Conservation (phyloP, 2,797 vertebrate species). For the Avahi laniger region DNA sequence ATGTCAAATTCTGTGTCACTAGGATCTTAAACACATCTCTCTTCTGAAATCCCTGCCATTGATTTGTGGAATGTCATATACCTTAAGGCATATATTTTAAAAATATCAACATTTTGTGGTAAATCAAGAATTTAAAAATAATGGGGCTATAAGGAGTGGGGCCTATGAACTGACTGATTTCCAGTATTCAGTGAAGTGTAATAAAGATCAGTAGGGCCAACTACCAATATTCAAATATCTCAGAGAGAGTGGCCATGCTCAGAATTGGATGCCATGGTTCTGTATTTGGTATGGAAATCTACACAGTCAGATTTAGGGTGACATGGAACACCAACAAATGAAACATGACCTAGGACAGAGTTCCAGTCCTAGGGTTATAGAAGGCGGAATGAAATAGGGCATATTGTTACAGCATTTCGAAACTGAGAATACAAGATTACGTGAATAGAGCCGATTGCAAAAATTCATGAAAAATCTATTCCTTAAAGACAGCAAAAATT, state of each 20-base stretch:
- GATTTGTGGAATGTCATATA: background rate
- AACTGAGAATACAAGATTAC: background rate
- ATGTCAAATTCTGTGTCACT: background rate
- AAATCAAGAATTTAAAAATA: background rate
- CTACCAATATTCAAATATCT: background rate
- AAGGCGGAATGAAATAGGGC: background rate
- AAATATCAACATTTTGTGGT: background rate
- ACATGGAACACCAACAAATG: background rate
- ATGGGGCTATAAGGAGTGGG: background rate
- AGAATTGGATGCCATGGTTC: background rate
- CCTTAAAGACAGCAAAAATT: background rate
- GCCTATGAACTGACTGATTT: background rate
- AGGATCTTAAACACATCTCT: background rate
- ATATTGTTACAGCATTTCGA: background rate
- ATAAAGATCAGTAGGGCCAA: accelerated
- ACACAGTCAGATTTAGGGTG: background rate
- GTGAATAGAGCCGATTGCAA: background rate
- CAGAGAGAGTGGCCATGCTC: background rate
- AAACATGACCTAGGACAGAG: background rate
- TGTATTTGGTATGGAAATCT: too few species aligned
- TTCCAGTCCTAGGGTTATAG: accelerated
- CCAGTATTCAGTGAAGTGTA: background rate
- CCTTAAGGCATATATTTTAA: background rate
- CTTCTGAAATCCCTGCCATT: background rate
- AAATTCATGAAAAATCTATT: background rate